Conservation (phyloP, 1,140 invertebrate genomes). For the Lepidurus couesii region DNA sequence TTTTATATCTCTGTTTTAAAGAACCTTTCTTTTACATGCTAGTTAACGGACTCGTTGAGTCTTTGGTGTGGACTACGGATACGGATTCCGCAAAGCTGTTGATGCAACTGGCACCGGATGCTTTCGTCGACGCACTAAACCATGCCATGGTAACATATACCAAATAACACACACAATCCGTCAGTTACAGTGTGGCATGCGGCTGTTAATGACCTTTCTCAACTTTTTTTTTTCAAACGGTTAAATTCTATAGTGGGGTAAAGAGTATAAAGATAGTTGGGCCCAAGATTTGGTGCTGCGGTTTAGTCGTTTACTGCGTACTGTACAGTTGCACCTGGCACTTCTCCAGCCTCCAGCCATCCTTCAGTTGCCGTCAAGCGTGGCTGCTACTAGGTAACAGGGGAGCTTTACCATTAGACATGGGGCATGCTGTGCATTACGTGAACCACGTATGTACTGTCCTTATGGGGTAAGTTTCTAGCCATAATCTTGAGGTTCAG, state of each 20-base stretch:
- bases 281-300: conserved; percentile 12
- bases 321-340: conserved; percentile 33
- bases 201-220: neutral
- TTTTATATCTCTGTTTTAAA: no score
- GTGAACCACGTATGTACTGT: conserved; percentile 59
- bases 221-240: conserved; percentile 33
- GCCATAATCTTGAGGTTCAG: neutral
- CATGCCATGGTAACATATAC: conserved; percentile 55
- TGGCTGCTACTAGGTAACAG: conserved; percentile 61
- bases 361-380: conserved; percentile 70
- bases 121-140: conserved; percentile 87
- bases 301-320: conserved; percentile 34
- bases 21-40: conserved; percentile 39
- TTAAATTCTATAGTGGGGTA: conserved; percentile 55
- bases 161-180: no score
- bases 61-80: conserved; percentile 86
- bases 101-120: conserved; percentile 59
- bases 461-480: conserved; percentile 67
- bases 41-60: conserved; percentile 69
- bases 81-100: conserved; percentile 66
- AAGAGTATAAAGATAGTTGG: conserved; percentile 49
- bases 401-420: conserved; percentile 84
- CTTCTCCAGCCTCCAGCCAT: conserved; percentile 39
- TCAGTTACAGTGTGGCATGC: neutral
- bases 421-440: conserved; percentile 83